Base-by-base conservation (phyloP, 2,797 vertebrate species). In the Epinephelus awoara region DNA sequence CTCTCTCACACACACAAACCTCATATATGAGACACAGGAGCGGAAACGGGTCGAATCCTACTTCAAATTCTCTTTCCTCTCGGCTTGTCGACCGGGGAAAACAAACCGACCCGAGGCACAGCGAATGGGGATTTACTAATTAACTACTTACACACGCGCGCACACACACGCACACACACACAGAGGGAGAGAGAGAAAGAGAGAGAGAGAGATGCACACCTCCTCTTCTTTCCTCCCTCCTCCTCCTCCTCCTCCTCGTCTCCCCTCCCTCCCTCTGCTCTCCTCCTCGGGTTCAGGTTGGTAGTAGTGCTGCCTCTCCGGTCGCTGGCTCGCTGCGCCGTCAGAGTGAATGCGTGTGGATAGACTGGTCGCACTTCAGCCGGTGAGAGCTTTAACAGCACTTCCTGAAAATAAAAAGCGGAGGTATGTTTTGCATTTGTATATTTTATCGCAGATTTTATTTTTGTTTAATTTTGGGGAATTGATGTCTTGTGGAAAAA, bases 41-140 rank as follows among this genome's bases (percentile, higher is more conserved):
- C 96, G 95, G 96, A 96, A 96, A 96, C 95, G 95, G 96, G 96
- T 96, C 95, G 95, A 96, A 96, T 96, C 96, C 96, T 96, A 95
- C 96, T 96, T 96, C 96, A 96, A 96, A 96, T 96, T 96, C 95
- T 96, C 94, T 95, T 96, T 96, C 96, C 96, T 95, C 94, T 96
- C 94, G 95, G 95, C 96, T 96, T 96, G 95, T 96, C 95, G 96
- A 96, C 95, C 94, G 95, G 95, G 95, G 94, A 96, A 96, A 96
- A 96, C 95, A 96, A 96, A 96, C 95, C 95, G 93, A 96, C 95
- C 95, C 90, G 93, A 95, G 96, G 96, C 95, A 92, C 94, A 92
- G 94, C 94, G 95, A 95, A 94, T 95, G 93, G 96, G 95, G 95
- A 96, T 96, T 96, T 95, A 95, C 94, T 96, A 96, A 96, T 96